Evolutionary conservation across 2,797 vertebrate species (phyloP).

Genomic region (Macropus fuliginosus): DNA sequence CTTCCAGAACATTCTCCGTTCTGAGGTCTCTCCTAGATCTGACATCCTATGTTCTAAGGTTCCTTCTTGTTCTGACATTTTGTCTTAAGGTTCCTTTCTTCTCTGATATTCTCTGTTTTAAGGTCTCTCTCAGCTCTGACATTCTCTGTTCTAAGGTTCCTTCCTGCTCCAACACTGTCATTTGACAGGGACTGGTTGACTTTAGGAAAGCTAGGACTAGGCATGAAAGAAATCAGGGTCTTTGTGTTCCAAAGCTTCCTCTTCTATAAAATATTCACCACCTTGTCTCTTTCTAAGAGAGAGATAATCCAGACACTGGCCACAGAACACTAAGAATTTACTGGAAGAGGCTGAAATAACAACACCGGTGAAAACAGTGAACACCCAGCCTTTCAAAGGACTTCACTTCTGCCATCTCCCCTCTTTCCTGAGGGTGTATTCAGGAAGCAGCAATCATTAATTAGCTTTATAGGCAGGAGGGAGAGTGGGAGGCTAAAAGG

Average conservation of each 20-base stretch:
- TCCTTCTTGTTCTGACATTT: too few species aligned
- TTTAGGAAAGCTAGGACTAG: background rate
- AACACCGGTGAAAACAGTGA: background rate
- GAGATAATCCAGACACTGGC: rapidly evolving
- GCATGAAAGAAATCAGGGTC: background rate
- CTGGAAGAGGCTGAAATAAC: background rate
- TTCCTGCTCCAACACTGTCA: background rate
- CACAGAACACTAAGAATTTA: rapidly evolving
- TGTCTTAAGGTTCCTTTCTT: too few species aligned
- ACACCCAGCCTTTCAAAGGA: background rate
- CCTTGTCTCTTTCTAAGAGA: background rate
- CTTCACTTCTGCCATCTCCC: background rate
- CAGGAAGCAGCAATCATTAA: background rate
- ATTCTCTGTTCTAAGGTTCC: too few species aligned
- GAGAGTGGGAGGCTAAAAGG: background rate
- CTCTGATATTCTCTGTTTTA: too few species aligned
- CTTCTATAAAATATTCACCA: rapidly evolving
- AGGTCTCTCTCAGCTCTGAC: too few species aligned
- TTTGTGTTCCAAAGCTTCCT: background rate
- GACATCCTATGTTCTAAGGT: too few species aligned
- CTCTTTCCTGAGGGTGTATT: background rate
- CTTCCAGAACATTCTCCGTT: too few species aligned
- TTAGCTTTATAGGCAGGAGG: background rate
- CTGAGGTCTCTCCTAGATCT: too few species aligned
- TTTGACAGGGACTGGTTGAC: background rate